phyloP scores from a whole-genome alignment of 1,140 invertebrate species.

The Zeugodacus cucurbitae region DNA sequence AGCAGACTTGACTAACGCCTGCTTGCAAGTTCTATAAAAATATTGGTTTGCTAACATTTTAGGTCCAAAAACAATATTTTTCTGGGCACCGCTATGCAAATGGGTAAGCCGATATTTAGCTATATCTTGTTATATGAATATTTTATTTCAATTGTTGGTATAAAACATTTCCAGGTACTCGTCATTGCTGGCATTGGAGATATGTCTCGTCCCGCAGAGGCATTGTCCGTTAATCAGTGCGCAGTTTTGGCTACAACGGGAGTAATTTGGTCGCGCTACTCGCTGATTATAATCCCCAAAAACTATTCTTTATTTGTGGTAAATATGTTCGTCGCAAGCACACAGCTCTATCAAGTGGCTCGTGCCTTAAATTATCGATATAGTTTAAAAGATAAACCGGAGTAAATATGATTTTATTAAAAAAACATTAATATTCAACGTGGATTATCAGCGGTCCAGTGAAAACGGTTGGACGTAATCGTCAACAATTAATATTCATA shows the following conservation, averaged over 20 bases:
- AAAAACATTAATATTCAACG: too few species aligned
- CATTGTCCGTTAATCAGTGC: constrained; percentile 88
- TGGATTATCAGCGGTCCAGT: too few species aligned
- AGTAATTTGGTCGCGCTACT: constrained; percentile 62
- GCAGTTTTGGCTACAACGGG: constrained; percentile 76
- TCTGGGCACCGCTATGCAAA: constrained; percentile 93
- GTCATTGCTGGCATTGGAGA: constrained; percentile 95
- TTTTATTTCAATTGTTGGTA: background rate
- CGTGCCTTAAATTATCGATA: constrained; percentile 50
- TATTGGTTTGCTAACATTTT: background rate
- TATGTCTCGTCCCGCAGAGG: constrained; percentile 87
- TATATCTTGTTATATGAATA: background rate
- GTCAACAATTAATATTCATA: too few species aligned
- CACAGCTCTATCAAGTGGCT: constrained; percentile 54
- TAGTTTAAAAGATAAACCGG: background rate
- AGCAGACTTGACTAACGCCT: background rate
- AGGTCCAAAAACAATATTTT: constrained; percentile 94
- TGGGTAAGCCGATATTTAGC: constrained; percentile 76
- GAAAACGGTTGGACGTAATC: too few species aligned
- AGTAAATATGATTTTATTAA: background rate
- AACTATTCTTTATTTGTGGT: constrained; percentile 61
- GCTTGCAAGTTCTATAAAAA: too few species aligned
- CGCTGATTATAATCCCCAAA: constrained; percentile 62
- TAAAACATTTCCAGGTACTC: constrained; percentile 73
- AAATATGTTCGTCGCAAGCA: constrained; percentile 60